These are phyloP conservation scores for Daboia siamensis DNA, from an alignment of 2,113 vertebrate genomes.

Conservation along the genomic window DNA sequence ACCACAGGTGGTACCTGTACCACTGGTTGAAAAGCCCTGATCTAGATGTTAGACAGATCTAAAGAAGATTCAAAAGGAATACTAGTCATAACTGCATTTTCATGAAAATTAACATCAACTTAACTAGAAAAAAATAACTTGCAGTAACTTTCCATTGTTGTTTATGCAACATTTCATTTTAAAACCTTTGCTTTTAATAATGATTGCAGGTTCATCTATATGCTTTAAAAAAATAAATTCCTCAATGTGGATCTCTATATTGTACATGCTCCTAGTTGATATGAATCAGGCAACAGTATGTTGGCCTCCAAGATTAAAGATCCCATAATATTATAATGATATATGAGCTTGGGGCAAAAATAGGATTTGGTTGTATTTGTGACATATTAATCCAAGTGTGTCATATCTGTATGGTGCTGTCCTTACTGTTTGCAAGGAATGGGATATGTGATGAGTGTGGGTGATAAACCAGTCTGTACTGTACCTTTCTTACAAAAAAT, in stretches of 20 bases:
- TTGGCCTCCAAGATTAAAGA: neutral
- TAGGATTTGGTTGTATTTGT: neutral
- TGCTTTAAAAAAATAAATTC: neutral
- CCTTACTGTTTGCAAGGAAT: neutral
- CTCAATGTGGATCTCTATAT: neutral
- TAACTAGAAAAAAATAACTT: neutral
- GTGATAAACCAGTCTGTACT: neutral
- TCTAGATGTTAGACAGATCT: neutral
- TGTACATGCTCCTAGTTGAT: neutral
- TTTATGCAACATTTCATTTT: neutral
- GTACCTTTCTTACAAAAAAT: neutral
- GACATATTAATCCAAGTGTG: neutral
- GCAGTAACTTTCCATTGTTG: neutral
- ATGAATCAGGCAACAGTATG: neutral
- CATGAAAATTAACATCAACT: neutral
- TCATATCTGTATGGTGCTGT: neutral
- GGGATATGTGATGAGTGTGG: neutral
- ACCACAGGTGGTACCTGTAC: too few species aligned
- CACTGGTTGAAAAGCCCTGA: neutral
- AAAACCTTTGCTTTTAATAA: neutral
- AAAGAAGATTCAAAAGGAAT: neutral
- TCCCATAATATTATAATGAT: neutral
- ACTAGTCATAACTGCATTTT: neutral
- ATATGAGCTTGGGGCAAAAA: neutral
- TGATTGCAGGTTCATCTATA: neutral